Base-by-base conservation (phyloP, 2,888 invertebrate genomes). In the Epicampocera succincta region DNA sequence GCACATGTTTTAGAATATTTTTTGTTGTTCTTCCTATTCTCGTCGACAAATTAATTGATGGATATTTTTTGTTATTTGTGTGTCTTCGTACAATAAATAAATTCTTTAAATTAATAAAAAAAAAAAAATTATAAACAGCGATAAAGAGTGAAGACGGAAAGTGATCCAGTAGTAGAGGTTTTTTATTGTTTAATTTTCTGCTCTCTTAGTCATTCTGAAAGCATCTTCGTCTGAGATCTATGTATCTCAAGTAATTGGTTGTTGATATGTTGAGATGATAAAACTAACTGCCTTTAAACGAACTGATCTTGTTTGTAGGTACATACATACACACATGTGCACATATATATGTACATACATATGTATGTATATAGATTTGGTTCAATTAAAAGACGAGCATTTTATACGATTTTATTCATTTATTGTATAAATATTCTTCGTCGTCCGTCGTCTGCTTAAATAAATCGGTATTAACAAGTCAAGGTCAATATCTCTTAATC, bases 401-500 rank as follows among this genome's bases (percentile, higher is more conserved):
- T 33, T 68, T 56, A 44, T 42, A 15, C 3, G 46, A 60, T 38
- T 40, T 65, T 38, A 3, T 69, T 65, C 54, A 38, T 54, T 58
- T 74, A 56, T 56, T 44, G 19, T 33, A 71, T 58, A 71, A 74
- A 58, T 74, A 69, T 58, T 66, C 66, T 40, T 60, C 52, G 72
- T 46, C 25, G 29, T 38, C 54, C 33, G 19, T 65, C 54, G 38
- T 46, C 21, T 8, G 65, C 42, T 52, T 68, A 46, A 76, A 78
- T 72, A 72, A 81, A 76, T 66, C 82, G 78, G 82, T 78, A 82
- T 82, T 82, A 82, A 75, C 60, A 71, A 82, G 78, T 82, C 82
- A 82, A 82, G 82, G 82, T 82, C 82, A 82, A 78, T 82, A 82
- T 74, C 65, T 77, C 71, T 78, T 78, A 82, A 82, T 78, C 82